Conservation (phyloP, 2,113 vertebrate species). For the Nanger granti region DNA sequence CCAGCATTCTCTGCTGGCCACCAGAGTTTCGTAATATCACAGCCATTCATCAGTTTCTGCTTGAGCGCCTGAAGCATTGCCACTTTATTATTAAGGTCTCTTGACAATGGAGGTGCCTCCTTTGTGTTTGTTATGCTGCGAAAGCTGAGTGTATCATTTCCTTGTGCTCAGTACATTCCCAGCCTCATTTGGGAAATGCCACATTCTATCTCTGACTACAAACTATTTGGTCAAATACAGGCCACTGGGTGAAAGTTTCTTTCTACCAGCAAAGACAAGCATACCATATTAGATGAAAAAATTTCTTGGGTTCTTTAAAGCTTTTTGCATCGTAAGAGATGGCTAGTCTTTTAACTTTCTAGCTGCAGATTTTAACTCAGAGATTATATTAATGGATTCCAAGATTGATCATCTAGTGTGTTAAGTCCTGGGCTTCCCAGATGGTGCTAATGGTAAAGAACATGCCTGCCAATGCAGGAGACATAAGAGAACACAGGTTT, state of each 20-base stretch:
- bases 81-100: not conserved
- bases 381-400: not conserved
- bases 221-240: not conserved
- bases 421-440: not conserved
- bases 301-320: not conserved
- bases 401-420: not conserved
- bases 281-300: not conserved
- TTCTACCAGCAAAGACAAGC: not conserved
- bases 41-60: not conserved
- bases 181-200: not conserved
- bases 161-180: not conserved
- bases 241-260: not conserved
- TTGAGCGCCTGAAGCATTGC: not conserved
- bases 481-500: not conserved
- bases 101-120: not conserved
- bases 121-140: not conserved
- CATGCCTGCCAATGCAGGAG: not conserved
- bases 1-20: not conserved
- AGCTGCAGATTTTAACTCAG: not conserved
- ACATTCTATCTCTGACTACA: not conserved
- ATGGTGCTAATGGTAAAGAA: not conserved
- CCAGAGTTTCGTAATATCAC: not conserved
- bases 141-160: not conserved
- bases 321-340: not conserved
- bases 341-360: not conserved